A percentile compares a stretch with the other conserved stretches of the same genome.
These are phyloP conservation scores for Iguana delicatissima DNA, from an alignment of 2,797 vertebrate genomes.

Conservation along the genomic window DNA sequence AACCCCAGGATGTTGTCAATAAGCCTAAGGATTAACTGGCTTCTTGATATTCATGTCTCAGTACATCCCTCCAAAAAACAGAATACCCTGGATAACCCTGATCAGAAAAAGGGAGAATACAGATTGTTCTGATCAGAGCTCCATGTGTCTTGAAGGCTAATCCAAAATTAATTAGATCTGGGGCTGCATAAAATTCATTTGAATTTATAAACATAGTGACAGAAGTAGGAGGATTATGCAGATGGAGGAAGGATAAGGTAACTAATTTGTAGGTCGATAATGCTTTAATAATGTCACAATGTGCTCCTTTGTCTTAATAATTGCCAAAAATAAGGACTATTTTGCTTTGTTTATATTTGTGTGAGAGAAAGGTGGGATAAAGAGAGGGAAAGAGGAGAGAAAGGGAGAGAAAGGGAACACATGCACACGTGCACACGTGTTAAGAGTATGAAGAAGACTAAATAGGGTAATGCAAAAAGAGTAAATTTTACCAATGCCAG, in stretches of 20 bases:
- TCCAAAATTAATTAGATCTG: conserved; percentile 78
- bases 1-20: conserved; percentile 36
- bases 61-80: conserved; percentile 57
- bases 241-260: conserved; percentile 71
- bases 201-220: conserved; percentile 73
- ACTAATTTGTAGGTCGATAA: conserved; percentile 67
- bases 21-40: conserved; percentile 66
- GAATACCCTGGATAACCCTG: conserved; percentile 61
- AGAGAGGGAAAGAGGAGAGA: neutral
- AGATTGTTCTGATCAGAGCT: conserved; percentile 77
- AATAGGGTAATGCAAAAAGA: conserved; percentile 36
- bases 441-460: neutral
- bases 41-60: conserved; percentile 68
- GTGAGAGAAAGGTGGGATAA: too few species aligned
- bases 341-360: conserved; percentile 33
- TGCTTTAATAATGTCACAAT: conserved; percentile 70
- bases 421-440: neutral
- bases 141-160: conserved; percentile 73
- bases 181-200: conserved; percentile 70
- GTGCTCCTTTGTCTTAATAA: conserved; percentile 60
- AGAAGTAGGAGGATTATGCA: conserved; percentile 67
- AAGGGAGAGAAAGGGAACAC: neutral
- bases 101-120: conserved; percentile 62
- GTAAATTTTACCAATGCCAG: conserved; percentile 29
- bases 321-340: conserved; percentile 51